Evolutionary conservation across 2,888 invertebrate species (phyloP).

Genomic region (Drosophila macrospina): DNA sequence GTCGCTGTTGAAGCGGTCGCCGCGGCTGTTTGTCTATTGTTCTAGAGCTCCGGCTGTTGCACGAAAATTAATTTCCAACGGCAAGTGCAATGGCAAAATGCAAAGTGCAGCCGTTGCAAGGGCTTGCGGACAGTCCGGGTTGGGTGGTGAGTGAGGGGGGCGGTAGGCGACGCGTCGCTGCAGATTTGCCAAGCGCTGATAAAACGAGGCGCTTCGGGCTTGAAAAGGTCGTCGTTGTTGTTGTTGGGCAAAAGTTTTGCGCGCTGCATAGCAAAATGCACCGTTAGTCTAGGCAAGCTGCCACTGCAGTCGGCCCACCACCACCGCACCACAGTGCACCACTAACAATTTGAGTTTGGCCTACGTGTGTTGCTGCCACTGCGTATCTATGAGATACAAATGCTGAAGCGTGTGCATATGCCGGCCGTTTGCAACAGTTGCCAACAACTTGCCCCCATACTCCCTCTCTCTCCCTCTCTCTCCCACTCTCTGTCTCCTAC

Average conservation of each 20-base stretch:
- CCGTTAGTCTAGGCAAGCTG: constrained; percentile 59
- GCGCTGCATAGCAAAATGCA: constrained; percentile 76
- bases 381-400: constrained; percentile 77
- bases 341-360: constrained; percentile 26
- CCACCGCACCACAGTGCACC: constrained; percentile 7
- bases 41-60: constrained; percentile 74
- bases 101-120: constrained; percentile 52
- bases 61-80: constrained; percentile 77
- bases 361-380: constrained; percentile 42
- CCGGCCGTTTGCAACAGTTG: constrained; percentile 61
- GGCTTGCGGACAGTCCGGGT: neutral
- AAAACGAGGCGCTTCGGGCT: constrained; percentile 73
- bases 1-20: constrained; percentile 45
- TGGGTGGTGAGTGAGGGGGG: no score
- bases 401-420: constrained; percentile 61
- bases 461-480: neutral
- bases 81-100: constrained; percentile 73
- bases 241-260: constrained; percentile 61
- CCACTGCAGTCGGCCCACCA: neutral
- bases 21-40: constrained; percentile 72
- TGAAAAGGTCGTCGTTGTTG: constrained; percentile 68
- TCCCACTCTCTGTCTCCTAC: neutral
- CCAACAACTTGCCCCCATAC: constrained; percentile 28
- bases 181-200: constrained; percentile 73
- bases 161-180: constrained; percentile 18